A percentile compares a stretch with the other conserved stretches of the same genome.
phyloP scores from a whole-genome alignment of 2,888 invertebrate species.

The Pseudanteris insignis region DNA sequence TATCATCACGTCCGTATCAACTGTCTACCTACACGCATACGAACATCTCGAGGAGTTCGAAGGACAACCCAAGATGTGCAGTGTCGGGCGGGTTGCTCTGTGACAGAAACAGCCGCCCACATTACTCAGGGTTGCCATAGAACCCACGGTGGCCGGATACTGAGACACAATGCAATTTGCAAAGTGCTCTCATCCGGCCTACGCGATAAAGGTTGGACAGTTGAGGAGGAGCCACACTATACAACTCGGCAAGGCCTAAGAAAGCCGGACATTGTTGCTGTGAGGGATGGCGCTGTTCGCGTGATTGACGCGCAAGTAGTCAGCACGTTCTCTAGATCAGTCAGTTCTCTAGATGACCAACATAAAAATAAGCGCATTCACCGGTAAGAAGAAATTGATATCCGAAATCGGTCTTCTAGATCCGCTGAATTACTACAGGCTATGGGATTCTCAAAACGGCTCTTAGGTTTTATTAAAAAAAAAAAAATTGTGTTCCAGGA shows the following conservation, averaged over 20 bases:
- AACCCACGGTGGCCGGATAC: conserved; percentile 58
- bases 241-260: conserved; percentile 30
- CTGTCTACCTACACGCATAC: conserved; percentile 51
- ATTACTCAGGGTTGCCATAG: conserved; percentile 55
- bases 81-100: conserved; percentile 56
- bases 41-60: too few species aligned
- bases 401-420: too few species aligned
- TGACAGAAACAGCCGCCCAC: conserved; percentile 56
- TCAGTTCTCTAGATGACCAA: conserved; percentile 7
- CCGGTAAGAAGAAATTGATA: too few species aligned
- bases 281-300: neutral
- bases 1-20: conserved; percentile 54
- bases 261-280: conserved; percentile 38
- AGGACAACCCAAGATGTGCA: neutral
- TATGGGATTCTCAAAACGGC: conserved; percentile 15
- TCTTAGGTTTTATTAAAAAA: conserved; percentile 14
- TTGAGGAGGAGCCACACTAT: conserved; percentile 47
- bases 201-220: conserved; percentile 42
- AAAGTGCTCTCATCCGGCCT: conserved; percentile 47
- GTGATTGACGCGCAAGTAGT: conserved; percentile 40
- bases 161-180: conserved; percentile 54
- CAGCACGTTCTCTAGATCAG: conserved; percentile 24
- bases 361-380: neutral
- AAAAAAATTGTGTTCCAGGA: too few species aligned
- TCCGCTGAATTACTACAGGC: neutral